Evolutionary conservation across 2,888 invertebrate genomes (phyloP).

Genomic region (Camponotus fellah): DNA sequence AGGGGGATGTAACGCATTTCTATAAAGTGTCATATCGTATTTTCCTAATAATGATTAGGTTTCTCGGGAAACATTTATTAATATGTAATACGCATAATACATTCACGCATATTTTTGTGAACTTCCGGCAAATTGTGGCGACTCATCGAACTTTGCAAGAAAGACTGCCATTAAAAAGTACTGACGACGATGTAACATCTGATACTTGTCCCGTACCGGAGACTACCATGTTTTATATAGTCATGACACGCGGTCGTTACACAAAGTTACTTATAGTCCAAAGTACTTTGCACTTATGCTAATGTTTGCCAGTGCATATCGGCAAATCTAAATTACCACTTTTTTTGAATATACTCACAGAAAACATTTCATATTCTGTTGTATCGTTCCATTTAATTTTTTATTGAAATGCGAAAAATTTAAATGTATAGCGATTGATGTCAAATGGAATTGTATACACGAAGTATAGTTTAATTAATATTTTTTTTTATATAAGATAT

Average conservation of each 20-base stretch:
- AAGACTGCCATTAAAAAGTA: constrained; percentile 38
- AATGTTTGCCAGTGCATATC: constrained; percentile 47
- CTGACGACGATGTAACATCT: constrained; percentile 25
- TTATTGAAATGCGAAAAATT: background rate
- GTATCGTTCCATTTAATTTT: constrained; percentile 5
- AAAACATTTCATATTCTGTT: constrained; percentile 21
- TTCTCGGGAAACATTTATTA: background rate
- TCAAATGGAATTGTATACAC: background rate
- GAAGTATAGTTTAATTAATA: background rate
- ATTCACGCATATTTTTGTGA: background rate
- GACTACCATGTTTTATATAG: constrained; percentile 41
- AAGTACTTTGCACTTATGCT: constrained; percentile 53
- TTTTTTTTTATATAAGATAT: background rate
- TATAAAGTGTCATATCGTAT: background rate
- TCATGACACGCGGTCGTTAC: constrained; percentile 55
- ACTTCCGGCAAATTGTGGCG: constrained; percentile 30
- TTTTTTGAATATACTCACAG: background rate
- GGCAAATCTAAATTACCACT: constrained; percentile 39
- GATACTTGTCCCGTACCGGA: constrained; percentile 26
- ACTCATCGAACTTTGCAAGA: constrained; percentile 28
- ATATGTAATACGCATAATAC: constrained; percentile 9
- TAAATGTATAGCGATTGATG: background rate
- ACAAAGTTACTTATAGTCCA: constrained; percentile 49
- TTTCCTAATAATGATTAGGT: background rate
- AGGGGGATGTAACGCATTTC: background rate